These are phyloP conservation scores for Machimus rusticus DNA, from an alignment of 2,888 invertebrate species.

Conservation along the genomic window DNA sequence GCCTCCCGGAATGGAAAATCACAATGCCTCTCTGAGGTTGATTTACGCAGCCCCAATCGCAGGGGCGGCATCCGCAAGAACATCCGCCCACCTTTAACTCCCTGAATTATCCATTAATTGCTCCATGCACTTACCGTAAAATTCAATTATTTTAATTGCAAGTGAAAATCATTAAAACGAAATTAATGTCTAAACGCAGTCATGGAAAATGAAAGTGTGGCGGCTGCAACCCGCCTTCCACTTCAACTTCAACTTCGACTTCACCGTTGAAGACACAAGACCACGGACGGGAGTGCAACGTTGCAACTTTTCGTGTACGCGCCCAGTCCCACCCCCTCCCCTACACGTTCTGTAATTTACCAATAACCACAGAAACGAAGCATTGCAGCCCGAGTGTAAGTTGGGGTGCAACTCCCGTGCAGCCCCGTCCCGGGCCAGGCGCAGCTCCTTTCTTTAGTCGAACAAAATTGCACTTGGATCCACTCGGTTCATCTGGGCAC, in stretches of 20 bases:
- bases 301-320: background rate
- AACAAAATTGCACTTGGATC: background rate
- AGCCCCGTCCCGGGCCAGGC: background rate
- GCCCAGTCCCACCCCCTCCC: background rate
- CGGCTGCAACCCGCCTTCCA: background rate
- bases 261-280: background rate
- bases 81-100: background rate
- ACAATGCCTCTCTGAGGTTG: background rate
- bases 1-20: background rate
- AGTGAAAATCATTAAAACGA: conserved; percentile 26
- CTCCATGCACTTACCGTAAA: conserved; percentile 33
- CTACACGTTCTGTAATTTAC: background rate
- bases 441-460: background rate
- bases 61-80: background rate
- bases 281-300: background rate
- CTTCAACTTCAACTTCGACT: background rate
- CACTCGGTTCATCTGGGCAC: conserved; percentile 23
- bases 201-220: conserved; percentile 15
- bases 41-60: background rate
- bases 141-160: conserved; percentile 37
- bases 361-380: conserved; percentile 20
- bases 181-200: conserved; percentile 25
- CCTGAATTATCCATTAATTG: conserved; percentile 29
- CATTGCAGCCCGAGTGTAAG: background rate
- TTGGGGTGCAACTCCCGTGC: background rate